These are phyloP conservation scores for Trachelus troglodyta DNA, from an alignment of 2,888 invertebrate species.

Conservation along the genomic window DNA sequence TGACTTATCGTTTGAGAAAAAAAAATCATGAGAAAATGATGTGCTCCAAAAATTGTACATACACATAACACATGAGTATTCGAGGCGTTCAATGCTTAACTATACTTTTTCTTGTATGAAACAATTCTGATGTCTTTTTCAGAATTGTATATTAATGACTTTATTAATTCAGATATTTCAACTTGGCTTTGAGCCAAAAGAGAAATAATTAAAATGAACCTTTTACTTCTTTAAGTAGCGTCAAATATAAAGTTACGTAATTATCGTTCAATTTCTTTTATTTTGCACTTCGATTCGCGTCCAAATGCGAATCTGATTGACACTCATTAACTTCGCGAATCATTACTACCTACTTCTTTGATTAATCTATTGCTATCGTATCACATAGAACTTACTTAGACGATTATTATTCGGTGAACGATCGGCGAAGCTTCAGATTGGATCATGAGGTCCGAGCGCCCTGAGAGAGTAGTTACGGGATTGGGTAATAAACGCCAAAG, in stretches of 20 bases:
- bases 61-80: background rate
- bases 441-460: background rate
- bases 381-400: conserved; percentile 34
- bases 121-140: background rate
- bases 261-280: background rate
- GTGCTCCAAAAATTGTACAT: background rate
- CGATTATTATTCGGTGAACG: conserved; percentile 3
- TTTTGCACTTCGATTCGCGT: background rate
- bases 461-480: too few species aligned
- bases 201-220: background rate
- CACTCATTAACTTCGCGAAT: conserved; percentile 12
- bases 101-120: background rate
- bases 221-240: background rate
- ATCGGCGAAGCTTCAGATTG: background rate
- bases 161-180: background rate
- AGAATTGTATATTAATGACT: too few species aligned
- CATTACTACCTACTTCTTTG: conserved; percentile 26
- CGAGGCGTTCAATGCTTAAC: background rate
- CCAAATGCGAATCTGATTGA: background rate
- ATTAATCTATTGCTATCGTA: conserved; percentile 46
- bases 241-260: background rate
- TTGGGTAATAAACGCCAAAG: background rate
- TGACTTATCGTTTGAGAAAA: background rate
- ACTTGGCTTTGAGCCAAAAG: background rate
- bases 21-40: background rate